Evolutionary conservation across 1,140 invertebrate species (phyloP), one percentile per base, ranked within the genome.

Genomic region (Drosophila kohkoa): DNA sequence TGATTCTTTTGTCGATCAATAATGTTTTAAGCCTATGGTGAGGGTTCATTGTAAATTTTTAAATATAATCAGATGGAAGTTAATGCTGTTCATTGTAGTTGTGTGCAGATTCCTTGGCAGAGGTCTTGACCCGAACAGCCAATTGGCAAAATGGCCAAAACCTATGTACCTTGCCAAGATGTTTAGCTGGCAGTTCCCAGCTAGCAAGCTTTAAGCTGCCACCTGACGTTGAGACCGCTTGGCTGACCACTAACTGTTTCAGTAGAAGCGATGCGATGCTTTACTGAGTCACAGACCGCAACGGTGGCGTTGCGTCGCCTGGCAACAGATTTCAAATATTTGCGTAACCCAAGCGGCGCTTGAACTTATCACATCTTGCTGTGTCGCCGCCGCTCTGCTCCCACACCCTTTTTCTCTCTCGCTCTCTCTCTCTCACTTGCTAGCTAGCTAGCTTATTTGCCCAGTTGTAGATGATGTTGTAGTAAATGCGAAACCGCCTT

Each of bases 251-350:
- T 68, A 57, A 63, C 65, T 62, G 65, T 52, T 15, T 28, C 28
- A 35, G 41, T 32, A 13, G 20, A 25, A 25, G 11, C 32, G 52
- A 8, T 38, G 30, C 57, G 25, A 46, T 48, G 59, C 41, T 73
- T 67, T 52, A 35, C 75, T 75, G 60, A 78, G 72, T 78, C 66
- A 78, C 45, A 67, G 41, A 67, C 65, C 60, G 48, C 65, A 65
- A 66, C 48, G 58, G 64, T 54, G 20, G 20, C 20, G 20, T 25
- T 25, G 15, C 62, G 74, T 77, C 66, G 69, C 65, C 71, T 75
- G 75, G 65, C 79, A 81, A 86, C 65, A 71, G 77, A 88, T 82
- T 82, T 62, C 64, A 81, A 80, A 77, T 87, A 81, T 87, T 82
- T 87, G 73, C 76, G 66, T 87, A 87, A 74, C 51, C 58, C 52